Evolutionary conservation across 2,797 vertebrate species (phyloP), one percentile per base, ranked within the genome.

Genomic region (Lepus oiostolus): DNA sequence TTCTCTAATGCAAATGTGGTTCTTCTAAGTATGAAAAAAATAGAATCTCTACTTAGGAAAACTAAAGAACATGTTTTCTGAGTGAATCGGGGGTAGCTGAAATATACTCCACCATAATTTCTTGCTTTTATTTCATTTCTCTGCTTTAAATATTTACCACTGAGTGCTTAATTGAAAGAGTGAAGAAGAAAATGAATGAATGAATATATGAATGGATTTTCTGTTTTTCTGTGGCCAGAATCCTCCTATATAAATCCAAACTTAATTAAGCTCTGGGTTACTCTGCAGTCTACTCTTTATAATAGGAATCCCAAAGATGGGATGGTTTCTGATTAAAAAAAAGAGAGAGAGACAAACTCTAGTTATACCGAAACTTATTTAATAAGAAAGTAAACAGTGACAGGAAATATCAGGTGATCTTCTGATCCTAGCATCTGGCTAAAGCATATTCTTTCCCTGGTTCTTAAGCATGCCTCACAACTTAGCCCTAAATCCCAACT

Each of bases 31-130:
- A n/a, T 74, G 30, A 32, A 54, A 47, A 92, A 82, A 88, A 90
- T 94, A 90, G 26, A 26, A 60, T 62, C 19, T 83, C 88, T 94
- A 89, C 80, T 88, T 94, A 96, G 77, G 85, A 97, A 77, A 93
- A 96, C 79, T 38, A 70, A 95, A 89, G 52, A 90, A 74, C 70
- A 58, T 60, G 68, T 95, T 97, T 24, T 63, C 77, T 97, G 93
- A 97, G 91, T 96, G 96, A 96, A 97, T 96, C 50, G 94, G 58
- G 83, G 85, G 89, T 74, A 84, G 86, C 21, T 93, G 54, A 95
- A 95, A 93, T 75, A 94, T 89, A 70, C 8, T 50, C 42, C 63
- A 32, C 14, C 65, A 93, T 17, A 82, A 26, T 91, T 71, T 88
- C 58, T 91, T 79, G 63, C 47, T 80, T 95, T 93, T 75, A 90